phyloP scores from a whole-genome alignment of 2,888 invertebrate species.

The Nomada fabriciana region DNA sequence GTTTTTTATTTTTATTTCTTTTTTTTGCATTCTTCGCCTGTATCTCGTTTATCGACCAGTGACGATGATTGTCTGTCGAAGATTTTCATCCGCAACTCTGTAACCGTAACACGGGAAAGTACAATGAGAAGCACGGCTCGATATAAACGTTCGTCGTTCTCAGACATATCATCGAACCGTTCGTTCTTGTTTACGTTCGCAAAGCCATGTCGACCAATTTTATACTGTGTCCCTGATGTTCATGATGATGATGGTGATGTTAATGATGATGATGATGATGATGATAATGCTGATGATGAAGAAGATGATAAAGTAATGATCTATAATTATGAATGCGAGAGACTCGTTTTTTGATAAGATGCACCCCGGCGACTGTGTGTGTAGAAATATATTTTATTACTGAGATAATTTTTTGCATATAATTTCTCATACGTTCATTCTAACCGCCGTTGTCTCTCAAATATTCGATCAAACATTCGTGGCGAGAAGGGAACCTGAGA shows the following conservation, averaged over 20 bases:
- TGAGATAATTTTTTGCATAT: conserved; percentile 75
- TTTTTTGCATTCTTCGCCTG: neutral
- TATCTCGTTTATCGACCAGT: conserved; percentile 6
- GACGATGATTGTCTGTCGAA: conserved; percentile 36
- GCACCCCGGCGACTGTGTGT: conserved; percentile 59
- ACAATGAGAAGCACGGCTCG: conserved; percentile 28
- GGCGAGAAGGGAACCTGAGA: conserved; percentile 33
- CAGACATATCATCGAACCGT: conserved; percentile 57
- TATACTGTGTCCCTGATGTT: conserved; percentile 69
- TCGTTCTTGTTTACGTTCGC: conserved; percentile 47
- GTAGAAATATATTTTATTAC: conserved; percentile 82
- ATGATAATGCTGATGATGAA: neutral
- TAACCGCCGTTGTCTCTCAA: conserved; percentile 26
- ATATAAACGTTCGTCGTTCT: conserved; percentile 41
- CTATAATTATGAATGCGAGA: conserved; percentile 21
- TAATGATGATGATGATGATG: neutral
- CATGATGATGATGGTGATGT: conserved; percentile 18
- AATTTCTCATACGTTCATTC: conserved; percentile 52
- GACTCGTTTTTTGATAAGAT: conserved; percentile 56
- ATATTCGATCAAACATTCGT: conserved; percentile 22
- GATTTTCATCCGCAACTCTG: conserved; percentile 13
- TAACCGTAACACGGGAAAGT: conserved; percentile 12
- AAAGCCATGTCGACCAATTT: conserved; percentile 77
- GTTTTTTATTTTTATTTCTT: neutral
- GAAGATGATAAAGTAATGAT: conserved; percentile 32